phyloP scores from a whole-genome alignment of 1,140 invertebrate species.

The Bombyx mori region ASM3026992v2 NC_085131.1:5487501-5488000 shows the following conservation, averaged over 20 bases:
- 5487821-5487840: neutral
- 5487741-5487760: conserved; percentile 27
- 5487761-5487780: no score
- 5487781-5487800: neutral
- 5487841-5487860: conserved; percentile 80
- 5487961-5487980: conserved; percentile 76
- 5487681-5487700: conserved; percentile 32
- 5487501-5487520: no score
- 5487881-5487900: conserved; percentile 75
- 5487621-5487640: no score
- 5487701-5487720: conserved; percentile 46
- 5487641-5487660: neutral
- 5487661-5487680: conserved; percentile 38
- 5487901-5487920: conserved; percentile 79
- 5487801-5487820: conserved; percentile 6
- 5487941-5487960: conserved; percentile 80
- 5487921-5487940: conserved; percentile 81
- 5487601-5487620: no score
- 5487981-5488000: conserved; percentile 87
- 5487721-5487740: conserved; percentile 42
- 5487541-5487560: no score
- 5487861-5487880: conserved; percentile 81
- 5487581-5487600: no score
- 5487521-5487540: no score
- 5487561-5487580: no score